Percentiles rank a stretch among this genome's conserved stretches.
Evolutionary conservation across 2,888 invertebrate species (phyloP).

Genomic region (Drepana falcataria): DNA sequence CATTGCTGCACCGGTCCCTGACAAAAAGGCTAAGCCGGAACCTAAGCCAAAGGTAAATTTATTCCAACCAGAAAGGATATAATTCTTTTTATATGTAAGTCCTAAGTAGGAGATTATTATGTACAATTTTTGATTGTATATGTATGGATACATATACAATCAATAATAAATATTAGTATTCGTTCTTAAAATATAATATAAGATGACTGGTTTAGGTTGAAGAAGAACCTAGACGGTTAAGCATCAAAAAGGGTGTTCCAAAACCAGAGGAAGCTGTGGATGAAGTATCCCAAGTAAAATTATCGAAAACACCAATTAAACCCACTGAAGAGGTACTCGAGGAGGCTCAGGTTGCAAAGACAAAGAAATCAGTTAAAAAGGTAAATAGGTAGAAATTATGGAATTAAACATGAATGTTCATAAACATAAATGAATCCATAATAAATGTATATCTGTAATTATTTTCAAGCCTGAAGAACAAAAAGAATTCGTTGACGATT

Average conservation of each 20-base stretch:
- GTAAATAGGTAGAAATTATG: slow-evolving; percentile 32
- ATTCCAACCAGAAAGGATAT: not conserved
- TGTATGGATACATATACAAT: no score
- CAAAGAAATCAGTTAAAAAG: slow-evolving; percentile 59
- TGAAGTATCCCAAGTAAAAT: slow-evolving; percentile 62
- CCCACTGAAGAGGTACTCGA: slow-evolving; percentile 54
- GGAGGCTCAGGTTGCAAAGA: slow-evolving; percentile 60
- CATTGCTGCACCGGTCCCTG: slow-evolving; percentile 48
- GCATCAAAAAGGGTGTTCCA: slow-evolving; percentile 64
- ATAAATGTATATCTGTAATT: not conserved
- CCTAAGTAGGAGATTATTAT: no score
- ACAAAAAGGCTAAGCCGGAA: slow-evolving; percentile 58
- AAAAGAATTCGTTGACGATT: slow-evolving; percentile 82
- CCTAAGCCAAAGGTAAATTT: slow-evolving; percentile 45
- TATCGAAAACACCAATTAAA: slow-evolving; percentile 58
- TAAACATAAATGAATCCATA: no score
- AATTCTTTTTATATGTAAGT: no score
- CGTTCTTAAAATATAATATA: not conserved
- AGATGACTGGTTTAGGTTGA: slow-evolving; percentile 39
- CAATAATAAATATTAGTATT: not conserved
- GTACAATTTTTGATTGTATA: no score
- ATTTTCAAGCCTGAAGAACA: slow-evolving; percentile 61
- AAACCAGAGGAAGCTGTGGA: slow-evolving; percentile 66
- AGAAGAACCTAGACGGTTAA: slow-evolving; percentile 53
- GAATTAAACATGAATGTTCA: not conserved